phyloP scores from a whole-genome alignment of 2,113 vertebrate genomes.

The cat (Felis catus) region DNA sequence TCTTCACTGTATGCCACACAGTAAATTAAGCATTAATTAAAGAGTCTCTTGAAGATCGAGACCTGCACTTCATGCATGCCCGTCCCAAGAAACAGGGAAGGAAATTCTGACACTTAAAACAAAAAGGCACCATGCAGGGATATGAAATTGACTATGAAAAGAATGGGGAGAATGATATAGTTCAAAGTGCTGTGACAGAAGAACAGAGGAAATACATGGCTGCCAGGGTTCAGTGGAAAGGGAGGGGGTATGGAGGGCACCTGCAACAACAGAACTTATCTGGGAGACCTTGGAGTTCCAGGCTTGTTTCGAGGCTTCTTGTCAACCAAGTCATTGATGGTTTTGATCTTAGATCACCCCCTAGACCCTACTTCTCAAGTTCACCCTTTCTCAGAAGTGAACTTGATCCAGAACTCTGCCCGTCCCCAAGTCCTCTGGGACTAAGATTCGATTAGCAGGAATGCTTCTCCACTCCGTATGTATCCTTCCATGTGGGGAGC shows the following conservation, averaged over 20 bases:
- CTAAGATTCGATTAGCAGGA: background rate
- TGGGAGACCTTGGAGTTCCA: no score
- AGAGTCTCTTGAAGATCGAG: constrained; percentile 34
- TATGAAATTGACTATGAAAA: background rate
- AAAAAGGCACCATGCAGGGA: background rate
- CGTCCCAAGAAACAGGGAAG: background rate
- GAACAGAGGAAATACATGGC: background rate
- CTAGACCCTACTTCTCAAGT: background rate
- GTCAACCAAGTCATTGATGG: background rate
- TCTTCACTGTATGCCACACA: background rate
- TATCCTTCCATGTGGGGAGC: background rate
- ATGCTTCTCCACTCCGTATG: background rate
- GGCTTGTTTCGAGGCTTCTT: background rate
- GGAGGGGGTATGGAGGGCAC: no score
- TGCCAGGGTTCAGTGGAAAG: no score
- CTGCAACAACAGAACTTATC: background rate
- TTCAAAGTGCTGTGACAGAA: background rate
- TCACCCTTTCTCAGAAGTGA: background rate
- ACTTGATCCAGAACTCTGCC: background rate
- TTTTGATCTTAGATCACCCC: background rate
- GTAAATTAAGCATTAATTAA: constrained; percentile 57
- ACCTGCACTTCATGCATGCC: background rate
- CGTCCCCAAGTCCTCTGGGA: background rate
- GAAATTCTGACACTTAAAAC: background rate
- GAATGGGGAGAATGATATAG: background rate